phyloP scores from a whole-genome alignment of 1,140 invertebrate genomes.

The Nomia melanderi region DNA sequence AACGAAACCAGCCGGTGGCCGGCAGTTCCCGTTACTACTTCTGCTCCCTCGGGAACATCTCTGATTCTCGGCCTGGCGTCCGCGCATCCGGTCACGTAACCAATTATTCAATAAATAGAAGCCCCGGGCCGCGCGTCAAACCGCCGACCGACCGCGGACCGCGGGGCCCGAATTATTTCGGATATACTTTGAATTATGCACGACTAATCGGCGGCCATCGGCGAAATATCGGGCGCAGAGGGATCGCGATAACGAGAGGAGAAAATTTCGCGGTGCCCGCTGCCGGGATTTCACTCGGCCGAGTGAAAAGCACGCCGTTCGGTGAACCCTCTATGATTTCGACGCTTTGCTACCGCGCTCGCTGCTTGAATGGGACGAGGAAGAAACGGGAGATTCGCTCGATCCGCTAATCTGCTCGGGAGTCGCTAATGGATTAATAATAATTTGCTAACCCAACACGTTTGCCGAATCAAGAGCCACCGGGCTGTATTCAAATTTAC shows the following conservation, averaged over 20 bases:
- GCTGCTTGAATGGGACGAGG: no score
- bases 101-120: constrained; percentile 52
- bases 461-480: no score
- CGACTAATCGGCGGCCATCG: constrained; percentile 13
- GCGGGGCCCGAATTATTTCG: not conserved
- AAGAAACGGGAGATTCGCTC: no score
- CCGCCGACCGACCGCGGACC: not conserved
- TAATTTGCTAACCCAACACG: no score
- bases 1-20: not conserved
- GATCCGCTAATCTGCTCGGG: no score
- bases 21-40: constrained; percentile 1
- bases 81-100: constrained; percentile 45
- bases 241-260: not conserved
- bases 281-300: not conserved
- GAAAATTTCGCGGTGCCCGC: not conserved
- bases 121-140: not conserved
- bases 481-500: no score
- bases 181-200: constrained; percentile 10
- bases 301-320: not conserved
- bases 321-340: no score
- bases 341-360: no score
- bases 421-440: no score
- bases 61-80: constrained; percentile 5
- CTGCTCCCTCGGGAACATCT: constrained; percentile 14
- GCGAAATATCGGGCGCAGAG: not conserved